A percentile compares a stretch with the other conserved stretches of the same genome.
These are phyloP conservation scores for Pararge aegeria DNA, from an alignment of 1,140 invertebrate genomes.

Conservation along the genomic window DNA sequence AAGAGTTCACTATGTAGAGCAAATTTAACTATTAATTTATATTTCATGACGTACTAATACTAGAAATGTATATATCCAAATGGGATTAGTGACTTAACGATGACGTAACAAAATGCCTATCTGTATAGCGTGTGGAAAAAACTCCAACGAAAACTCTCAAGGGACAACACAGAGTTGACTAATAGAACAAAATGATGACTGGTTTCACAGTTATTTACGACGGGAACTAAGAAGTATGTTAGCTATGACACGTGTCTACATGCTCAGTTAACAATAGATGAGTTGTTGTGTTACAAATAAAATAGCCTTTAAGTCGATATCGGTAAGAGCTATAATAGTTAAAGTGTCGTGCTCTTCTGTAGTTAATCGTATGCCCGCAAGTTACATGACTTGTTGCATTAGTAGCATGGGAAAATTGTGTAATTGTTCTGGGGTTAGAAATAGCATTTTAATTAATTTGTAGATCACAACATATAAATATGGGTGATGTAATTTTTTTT, in stretches of 20 bases:
- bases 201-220: constrained; percentile 35
- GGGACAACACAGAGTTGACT: constrained; percentile 13
- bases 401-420: constrained; percentile 37
- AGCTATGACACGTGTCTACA: constrained; percentile 25
- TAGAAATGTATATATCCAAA: background rate
- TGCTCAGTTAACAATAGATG: constrained; percentile 7
- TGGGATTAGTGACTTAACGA: background rate
- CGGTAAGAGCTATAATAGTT: background rate
- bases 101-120: background rate
- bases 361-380: constrained; percentile 13
- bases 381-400: constrained; percentile 26
- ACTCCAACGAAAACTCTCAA: constrained; percentile 2
- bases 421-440: constrained; percentile 19
- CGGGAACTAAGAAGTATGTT: constrained; percentile 32
- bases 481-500: constrained; percentile 10
- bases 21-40: no score
- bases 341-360: constrained; percentile 2
- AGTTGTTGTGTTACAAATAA: background rate
- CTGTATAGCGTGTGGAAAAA: background rate
- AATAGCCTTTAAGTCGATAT: background rate
- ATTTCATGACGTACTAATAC: background rate
- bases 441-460: constrained; percentile 14
- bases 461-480: constrained; percentile 9
- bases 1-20: no score
- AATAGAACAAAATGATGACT: constrained; percentile 33